Evolutionary conservation across 2,888 invertebrate genomes (phyloP), one percentile per base, ranked within the genome.

Genomic region (Linnaemya tessellans): DNA sequence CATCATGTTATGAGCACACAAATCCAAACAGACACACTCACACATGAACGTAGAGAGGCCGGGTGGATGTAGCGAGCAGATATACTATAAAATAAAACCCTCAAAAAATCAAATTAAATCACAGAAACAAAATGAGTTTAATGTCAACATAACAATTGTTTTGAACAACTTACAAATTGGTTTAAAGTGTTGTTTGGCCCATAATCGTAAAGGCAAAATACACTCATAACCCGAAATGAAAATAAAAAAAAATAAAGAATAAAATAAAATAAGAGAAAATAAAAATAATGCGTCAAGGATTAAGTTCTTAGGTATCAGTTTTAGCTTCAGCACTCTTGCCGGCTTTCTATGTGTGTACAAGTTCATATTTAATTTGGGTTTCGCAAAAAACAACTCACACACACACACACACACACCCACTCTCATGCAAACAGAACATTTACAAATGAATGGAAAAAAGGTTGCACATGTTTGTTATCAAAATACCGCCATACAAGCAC

Each of bases 121-220:
- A 64, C 54, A 18, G 54, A 58, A 70, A 43, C 38, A 60, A 65
- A 81, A 80, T 78, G 80, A 68, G 80, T 84, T 84, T 73, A 84
- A 84, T 84, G 84, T 62, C 84, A 80, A 80, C 71, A 73, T 68
- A 78, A 73, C 84, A 81, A 84, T 81, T 84, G 84, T 81, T 80
- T 80, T 84, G 79, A 82, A 82, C 81, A 74, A 85, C 82, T 85
- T 75, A 85, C 85, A 82, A 85, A 85, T 85, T 85, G 85, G 79
- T 82, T 85, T 82, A 85, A 85, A 85, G 71, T 82, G 85, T 85
- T 85, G 46, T 79, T 75, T 82, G 75, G 79, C 54, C 79, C 62
- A 83, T 83, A 77, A 83, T 65, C 70, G 35, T 84, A 70, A 75
- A 68, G 62, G 41, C 58, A 18, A 71, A 80, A 75, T 18, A 46